Evolutionary conservation across 2,797 vertebrate genomes (phyloP).

Genomic region (Poeciliopsis turneri): DNA sequence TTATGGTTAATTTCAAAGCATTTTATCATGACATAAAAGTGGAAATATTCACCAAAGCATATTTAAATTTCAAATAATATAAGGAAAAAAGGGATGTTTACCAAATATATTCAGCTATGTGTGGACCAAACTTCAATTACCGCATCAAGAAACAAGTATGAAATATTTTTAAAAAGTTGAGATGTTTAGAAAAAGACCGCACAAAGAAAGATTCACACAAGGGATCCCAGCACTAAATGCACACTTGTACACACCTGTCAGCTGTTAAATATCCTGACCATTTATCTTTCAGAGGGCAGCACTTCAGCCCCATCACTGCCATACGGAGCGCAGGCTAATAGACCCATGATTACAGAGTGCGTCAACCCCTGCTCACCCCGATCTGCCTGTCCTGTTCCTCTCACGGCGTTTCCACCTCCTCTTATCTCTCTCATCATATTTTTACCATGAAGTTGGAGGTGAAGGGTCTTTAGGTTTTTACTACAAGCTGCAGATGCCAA

Average conservation of each 20-base stretch:
- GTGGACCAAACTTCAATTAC: not conserved
- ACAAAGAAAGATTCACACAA: slow-evolving; percentile 15
- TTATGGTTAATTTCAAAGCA: not conserved
- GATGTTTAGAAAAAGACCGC: not conserved
- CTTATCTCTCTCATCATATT: slow-evolving; percentile 12
- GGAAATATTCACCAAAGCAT: not conserved
- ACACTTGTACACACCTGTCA: slow-evolving; percentile 42
- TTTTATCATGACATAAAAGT: not conserved
- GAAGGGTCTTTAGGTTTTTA: not conserved
- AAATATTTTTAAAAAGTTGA: not conserved
- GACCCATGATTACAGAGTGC: slow-evolving; percentile 74
- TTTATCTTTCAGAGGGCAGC: slow-evolving; percentile 42
- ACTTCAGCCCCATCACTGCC: slow-evolving; percentile 42
- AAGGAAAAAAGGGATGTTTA: not conserved
- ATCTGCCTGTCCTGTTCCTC: slow-evolving; percentile 31
- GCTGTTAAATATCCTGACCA: slow-evolving; percentile 42
- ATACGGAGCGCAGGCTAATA: slow-evolving; percentile 66
- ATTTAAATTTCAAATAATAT: not conserved
- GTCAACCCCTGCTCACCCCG: slow-evolving; percentile 38
- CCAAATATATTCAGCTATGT: too few relatives aligned
- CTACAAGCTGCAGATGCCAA: not conserved
- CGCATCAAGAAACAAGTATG: not conserved
- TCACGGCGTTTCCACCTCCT: slow-evolving; percentile 19
- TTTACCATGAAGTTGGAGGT: slow-evolving; percentile 13
- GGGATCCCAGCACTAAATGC: not conserved